A percentile compares a stretch with the other conserved stretches of the same genome.
phyloP scores from a whole-genome alignment of 2,113 vertebrate species.

The Cinclus mexicanus region DNA sequence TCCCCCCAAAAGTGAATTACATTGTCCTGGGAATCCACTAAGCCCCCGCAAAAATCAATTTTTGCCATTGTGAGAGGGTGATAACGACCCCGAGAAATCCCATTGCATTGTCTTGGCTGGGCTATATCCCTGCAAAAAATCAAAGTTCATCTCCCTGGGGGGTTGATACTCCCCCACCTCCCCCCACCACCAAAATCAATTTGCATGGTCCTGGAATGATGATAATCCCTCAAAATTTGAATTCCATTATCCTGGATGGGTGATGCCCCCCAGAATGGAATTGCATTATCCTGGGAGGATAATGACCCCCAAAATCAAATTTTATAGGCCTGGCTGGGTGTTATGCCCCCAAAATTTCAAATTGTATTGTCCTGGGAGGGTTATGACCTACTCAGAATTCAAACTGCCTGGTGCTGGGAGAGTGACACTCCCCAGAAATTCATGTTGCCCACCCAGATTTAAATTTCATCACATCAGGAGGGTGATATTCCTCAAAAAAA shows the following conservation, averaged over 20 bases:
- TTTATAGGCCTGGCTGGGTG: background rate
- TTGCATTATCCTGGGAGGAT: background rate
- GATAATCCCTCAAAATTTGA: fast-evolving
- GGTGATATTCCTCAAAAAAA: background rate
- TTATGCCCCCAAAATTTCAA: background rate
- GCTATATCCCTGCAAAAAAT: background rate
- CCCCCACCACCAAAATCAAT: background rate
- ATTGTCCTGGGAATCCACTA: background rate
- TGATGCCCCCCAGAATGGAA: fast-evolving
- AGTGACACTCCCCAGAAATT: background rate
- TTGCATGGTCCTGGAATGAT: background rate
- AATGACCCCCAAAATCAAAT: fast-evolving
- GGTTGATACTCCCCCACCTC: fast-evolving
- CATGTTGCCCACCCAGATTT: background rate
- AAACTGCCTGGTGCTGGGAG: background rate
- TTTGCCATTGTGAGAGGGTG: fast-evolving
- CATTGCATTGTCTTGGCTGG: background rate
- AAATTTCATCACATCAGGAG: background rate
- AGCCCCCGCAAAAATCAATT: background rate
- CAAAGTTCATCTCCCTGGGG: fast-evolving
- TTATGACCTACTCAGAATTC: background rate
- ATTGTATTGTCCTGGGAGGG: too few species aligned
- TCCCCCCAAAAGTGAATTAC: background rate
- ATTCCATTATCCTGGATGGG: background rate
- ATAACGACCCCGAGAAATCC: fast-evolving